Conservation (phyloP, 2,113 vertebrate species). For the Hippocampus zosterae region DNA sequence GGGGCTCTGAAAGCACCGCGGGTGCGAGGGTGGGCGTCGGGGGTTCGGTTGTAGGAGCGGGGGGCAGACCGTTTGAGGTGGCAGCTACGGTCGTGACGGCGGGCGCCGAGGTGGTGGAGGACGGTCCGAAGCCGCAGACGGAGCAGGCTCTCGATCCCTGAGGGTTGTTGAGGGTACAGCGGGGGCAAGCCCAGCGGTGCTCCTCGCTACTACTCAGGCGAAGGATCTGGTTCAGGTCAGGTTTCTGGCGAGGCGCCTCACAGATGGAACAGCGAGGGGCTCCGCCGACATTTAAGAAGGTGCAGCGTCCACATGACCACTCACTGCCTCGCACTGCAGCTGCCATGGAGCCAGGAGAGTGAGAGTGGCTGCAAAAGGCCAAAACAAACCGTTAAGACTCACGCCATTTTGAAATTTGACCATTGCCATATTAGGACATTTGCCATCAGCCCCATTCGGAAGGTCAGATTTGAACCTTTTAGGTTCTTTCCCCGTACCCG, state of each 20-base stretch:
- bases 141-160: slow-evolving; percentile 84
- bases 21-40: slow-evolving; percentile 29
- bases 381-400: slow-evolving; percentile 8
- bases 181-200: slow-evolving; percentile 89
- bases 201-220: slow-evolving; percentile 89
- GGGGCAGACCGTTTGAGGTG: slow-evolving; percentile 77
- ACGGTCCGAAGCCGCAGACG: slow-evolving; percentile 76
- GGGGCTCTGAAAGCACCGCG: slow-evolving; percentile 72
- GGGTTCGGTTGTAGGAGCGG: slow-evolving; percentile 52
- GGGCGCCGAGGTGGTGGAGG: slow-evolving; percentile 55
- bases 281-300: slow-evolving; percentile 85
- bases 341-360: slow-evolving; percentile 90
- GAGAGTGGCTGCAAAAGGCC: slow-evolving; percentile 80
- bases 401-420: not conserved
- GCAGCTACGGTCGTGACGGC: slow-evolving; percentile 61
- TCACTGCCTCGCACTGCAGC: slow-evolving; percentile 76
- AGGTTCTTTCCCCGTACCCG: not conserved
- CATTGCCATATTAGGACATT: not conserved
- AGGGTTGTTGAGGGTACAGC: slow-evolving; percentile 92
- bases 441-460: too few species aligned
- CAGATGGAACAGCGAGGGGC: slow-evolving; percentile 96
- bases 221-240: slow-evolving; percentile 93
- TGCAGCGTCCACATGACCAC: slow-evolving; percentile 96
- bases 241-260: slow-evolving; percentile 92
- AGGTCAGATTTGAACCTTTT: not conserved